Evolutionary conservation across 2,888 invertebrate species (phyloP).

Genomic region (Lasioglossum leucozonium): DNA sequence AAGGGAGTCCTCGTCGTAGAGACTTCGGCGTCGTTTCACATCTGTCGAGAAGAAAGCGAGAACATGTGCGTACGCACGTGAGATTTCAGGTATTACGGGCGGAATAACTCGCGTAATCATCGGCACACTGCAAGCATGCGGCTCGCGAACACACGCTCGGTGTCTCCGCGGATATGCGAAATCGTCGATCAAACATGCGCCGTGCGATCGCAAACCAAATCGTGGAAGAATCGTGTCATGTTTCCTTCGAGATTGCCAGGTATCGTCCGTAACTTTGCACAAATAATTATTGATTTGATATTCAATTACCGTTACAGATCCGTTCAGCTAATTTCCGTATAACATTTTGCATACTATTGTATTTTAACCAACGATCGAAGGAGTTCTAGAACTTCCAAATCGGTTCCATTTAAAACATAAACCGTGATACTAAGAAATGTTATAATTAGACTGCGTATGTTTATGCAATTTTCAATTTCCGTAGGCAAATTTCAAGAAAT

Average conservation of each 20-base stretch:
- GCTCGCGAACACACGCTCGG: constrained; percentile 30
- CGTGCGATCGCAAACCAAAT: constrained; percentile 29
- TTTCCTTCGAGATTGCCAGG: neutral
- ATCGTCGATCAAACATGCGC: constrained; percentile 36
- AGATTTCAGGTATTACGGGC: constrained; percentile 61
- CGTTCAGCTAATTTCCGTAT: neutral
- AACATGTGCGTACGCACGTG: constrained; percentile 72
- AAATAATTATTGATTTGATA: neutral
- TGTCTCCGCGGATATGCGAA: neutral
- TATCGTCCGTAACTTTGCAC: neutral
- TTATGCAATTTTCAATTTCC: too few species aligned
- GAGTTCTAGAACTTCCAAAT: neutral
- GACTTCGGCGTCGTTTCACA: constrained; percentile 82
- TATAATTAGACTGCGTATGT: too few species aligned
- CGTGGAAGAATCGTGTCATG: neutral
- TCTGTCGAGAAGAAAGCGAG: constrained; percentile 82
- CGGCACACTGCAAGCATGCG: constrained; percentile 51
- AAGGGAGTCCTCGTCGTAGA: constrained; percentile 83
- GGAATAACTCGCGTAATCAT: constrained; percentile 36
- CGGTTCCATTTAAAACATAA: neutral
- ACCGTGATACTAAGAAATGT: neutral
- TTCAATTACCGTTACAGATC: neutral
- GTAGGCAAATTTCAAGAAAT: too few species aligned
- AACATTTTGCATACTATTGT: neutral
- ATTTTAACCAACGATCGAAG: too few species aligned